These are phyloP conservation scores for Enteromius anoplus DNA, from an alignment of 2,797 vertebrate species.

Conservation along the genomic window DNA sequence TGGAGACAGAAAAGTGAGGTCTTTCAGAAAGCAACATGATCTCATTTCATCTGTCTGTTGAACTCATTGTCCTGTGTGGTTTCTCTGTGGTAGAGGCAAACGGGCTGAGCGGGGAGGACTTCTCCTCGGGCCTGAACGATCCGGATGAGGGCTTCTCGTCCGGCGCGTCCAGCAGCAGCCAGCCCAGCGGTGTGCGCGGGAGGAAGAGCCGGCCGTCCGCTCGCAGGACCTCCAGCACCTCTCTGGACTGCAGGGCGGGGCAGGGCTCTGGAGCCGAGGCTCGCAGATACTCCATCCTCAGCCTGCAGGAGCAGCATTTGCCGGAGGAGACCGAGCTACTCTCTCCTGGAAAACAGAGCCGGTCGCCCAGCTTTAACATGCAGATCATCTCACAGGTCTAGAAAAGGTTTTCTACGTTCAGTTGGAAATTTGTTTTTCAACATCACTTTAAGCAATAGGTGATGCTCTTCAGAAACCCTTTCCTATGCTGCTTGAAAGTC, in stretches of 20 bases:
- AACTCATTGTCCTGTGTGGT: background rate
- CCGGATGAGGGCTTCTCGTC: conserved; percentile 98
- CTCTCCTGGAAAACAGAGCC: conserved; percentile 91
- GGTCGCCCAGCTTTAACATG: conserved; percentile 99
- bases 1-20: too few species aligned
- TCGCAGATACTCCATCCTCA: conserved; percentile 91
- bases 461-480: too few species aligned
- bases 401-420: conserved; percentile 19
- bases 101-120: conserved; percentile 88
- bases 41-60: background rate
- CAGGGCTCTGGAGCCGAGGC: conserved; percentile 75
- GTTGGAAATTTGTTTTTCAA: too few species aligned
- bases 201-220: conserved; percentile 76
- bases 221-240: conserved; percentile 77
- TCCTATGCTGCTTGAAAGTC: too few species aligned
- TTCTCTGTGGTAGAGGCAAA: conserved; percentile 79
- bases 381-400: conserved; percentile 99
- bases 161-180: conserved; percentile 95
- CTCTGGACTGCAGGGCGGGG: conserved; percentile 86
- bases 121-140: conserved; percentile 91
- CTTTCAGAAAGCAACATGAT: background rate
- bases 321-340: conserved; percentile 90
- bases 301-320: conserved; percentile 92
- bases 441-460: background rate
- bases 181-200: conserved; percentile 83